Evolutionary conservation across 1,140 invertebrate species (phyloP), one percentile per base, ranked within the genome.

Genomic region (Dendroctonus ponderosae): DNA sequence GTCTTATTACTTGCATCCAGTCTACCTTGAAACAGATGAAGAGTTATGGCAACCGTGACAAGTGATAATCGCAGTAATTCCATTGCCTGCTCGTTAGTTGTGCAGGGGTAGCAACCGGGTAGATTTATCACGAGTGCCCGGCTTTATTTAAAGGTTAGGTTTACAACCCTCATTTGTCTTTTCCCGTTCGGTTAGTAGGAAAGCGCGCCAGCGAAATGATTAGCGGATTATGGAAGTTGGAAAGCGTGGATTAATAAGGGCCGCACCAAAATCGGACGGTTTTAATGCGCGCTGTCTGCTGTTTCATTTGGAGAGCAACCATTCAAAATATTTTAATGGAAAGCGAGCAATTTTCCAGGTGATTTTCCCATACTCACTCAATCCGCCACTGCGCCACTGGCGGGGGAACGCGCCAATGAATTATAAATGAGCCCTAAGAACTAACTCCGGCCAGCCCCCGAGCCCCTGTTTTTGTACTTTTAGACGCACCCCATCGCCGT

Each of bases 21-120:
- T 53, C 56, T 51, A 53, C 56, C 64, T 66, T 51, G 60, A 54
- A 68, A 68, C 59, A 63, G 67, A 68, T 68, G 67, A 68, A 68
- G 67, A 68, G 67, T 68, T 68, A 68, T 68, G 60, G 56, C 46
- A 42, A 46, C 54, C 60, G 60, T 63, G 67, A 68, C 67, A 68
- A 62, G 67, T 63, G 67, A 68, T 68, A 68, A 68, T 68, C 67
- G 67, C 61, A 15, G 52, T 68, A 68, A 68, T 68, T 68, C 61
- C 67, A 68, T 68, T 63, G 67, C 60, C 61, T 62, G 53, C 67
- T 68, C 52, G 67, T 68, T 68, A 63, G 67, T 67, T 62, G 15
- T 44, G 53, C 39, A 39, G 53, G 56, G 65, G 50, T 62, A 41
- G 40, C 60, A 26, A 11, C 5, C 37, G 52, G 49, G 67, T 68